Base-by-base conservation (phyloP, 2,888 invertebrate genomes). In the Meiosimyza decipiens region DNA sequence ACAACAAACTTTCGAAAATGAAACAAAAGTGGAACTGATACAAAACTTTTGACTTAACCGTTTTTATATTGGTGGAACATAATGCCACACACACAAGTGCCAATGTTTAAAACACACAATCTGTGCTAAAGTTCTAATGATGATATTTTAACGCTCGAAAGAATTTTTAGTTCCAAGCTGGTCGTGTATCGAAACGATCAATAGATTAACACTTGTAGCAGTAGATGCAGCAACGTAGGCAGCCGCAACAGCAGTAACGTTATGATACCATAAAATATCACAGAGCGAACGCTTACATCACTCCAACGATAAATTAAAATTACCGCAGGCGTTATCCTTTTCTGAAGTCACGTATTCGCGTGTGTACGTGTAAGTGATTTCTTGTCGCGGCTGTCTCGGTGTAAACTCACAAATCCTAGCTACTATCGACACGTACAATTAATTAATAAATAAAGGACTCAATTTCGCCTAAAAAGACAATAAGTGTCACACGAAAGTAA, bases 21-120 rank as follows among this genome's bases (percentile, higher is more conserved):
- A 54, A 70, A 70, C 54, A 6, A 18, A 64, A 63, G 69, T 33
- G 60, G 51, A 51, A 50, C 52, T 51, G 60, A 69, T 62, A 60
- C 40, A 49, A 47, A 7, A 57, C n/a, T 16, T 40, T 55, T 55
- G 22, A 16, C 64, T 51, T 18, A 16, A 15, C 15, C 33, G 18
- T 16, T 15, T 60, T 22, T 62, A 51, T 51, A 16, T 18, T 40
- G 40, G 28, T 18, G 52, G 11, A 40, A 49, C 51, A 60, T 52
- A 5, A 40, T 18, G 9, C 6, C 9, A 40, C 4, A 64, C 64
- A 64, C 64, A 40, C 63, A 47, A 16, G 22, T 47, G 3, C 12
- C 62, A 18, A 62, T 6, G 15, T 62, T 15, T 47, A 60, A 18
- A 40, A 22, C 62, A 51, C n/a, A 33, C 13, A 11, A 60, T 52